These are phyloP conservation scores for Holocentrus rufus DNA, from an alignment of 2,797 vertebrate genomes.

Conservation along the genomic window DNA sequence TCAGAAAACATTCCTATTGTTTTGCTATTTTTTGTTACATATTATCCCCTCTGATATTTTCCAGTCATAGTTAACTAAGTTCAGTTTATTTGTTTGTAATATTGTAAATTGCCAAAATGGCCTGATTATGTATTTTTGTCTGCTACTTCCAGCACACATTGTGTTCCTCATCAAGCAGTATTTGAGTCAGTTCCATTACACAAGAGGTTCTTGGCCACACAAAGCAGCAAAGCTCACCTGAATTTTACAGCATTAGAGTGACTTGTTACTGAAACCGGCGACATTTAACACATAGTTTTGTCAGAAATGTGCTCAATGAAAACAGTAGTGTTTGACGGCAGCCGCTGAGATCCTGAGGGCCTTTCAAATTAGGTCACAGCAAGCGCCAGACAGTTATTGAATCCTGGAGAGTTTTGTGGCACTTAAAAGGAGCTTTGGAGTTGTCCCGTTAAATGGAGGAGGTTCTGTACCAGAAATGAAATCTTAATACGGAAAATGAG, in stretches of 20 bases:
- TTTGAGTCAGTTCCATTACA: conserved; percentile 1
- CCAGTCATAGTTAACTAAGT: conserved; percentile 20
- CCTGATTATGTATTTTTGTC: neutral
- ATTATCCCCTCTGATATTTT: neutral
- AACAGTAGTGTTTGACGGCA: conserved; percentile 70
- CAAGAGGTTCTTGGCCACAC: conserved; percentile 22
- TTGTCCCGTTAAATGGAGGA: conserved; percentile 67
- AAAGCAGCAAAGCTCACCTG: conserved; percentile 33
- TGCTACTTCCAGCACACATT: conserved; percentile 11
- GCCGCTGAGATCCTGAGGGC: conserved; percentile 51
- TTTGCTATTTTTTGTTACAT: neutral
- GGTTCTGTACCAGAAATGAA: conserved; percentile 37
- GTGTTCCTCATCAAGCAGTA: conserved; percentile 25
- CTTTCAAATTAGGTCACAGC: conserved; percentile 62
- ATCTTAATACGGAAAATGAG: conserved; percentile 58
- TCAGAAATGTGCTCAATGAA: conserved; percentile 70
- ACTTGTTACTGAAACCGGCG: conserved; percentile 54
- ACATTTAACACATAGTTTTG: conserved; percentile 62
- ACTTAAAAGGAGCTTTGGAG: conserved; percentile 64
- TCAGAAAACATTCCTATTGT: neutral
- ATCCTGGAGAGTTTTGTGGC: conserved; percentile 70
- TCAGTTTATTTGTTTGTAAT: conserved; percentile 24
- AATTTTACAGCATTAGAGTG: conserved; percentile 49
- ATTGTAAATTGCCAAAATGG: conserved; percentile 31
- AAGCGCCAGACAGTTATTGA: conserved; percentile 75